phyloP scores from a whole-genome alignment of 2,113 vertebrate species.

The Epinephelus moara region DNA sequence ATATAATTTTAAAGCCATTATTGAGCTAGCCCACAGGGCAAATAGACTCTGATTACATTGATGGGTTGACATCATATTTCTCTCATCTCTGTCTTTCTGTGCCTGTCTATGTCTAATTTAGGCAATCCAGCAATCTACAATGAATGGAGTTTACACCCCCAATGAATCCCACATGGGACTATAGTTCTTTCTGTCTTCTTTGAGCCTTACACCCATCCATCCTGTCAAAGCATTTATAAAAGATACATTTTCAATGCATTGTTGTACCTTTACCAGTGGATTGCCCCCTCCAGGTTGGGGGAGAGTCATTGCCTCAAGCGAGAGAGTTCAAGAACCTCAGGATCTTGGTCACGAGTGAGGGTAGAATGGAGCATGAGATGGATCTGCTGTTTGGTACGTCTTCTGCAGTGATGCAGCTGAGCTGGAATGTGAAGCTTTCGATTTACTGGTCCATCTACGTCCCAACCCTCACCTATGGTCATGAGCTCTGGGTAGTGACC shows the following conservation, averaged over 20 bases:
- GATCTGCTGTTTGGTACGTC: too few relatives aligned
- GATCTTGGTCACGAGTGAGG: too few relatives aligned
- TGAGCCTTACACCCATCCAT: background rate
- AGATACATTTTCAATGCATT: background rate
- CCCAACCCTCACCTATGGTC: too few relatives aligned
- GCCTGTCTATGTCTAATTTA: background rate
- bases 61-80: background rate
- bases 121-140: background rate
- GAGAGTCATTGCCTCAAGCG: too few relatives aligned
- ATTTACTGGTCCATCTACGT: too few relatives aligned
- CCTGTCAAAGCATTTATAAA: background rate
- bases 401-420: too few relatives aligned
- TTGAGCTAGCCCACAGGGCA: constrained; percentile 17
- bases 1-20: constrained; percentile 12
- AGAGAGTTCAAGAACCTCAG: too few relatives aligned
- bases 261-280: too few relatives aligned
- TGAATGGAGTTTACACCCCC: background rate
- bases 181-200: background rate
- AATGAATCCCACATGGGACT: background rate
- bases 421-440: too few relatives aligned
- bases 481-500: too few relatives aligned
- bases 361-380: too few relatives aligned
- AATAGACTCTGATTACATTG: constrained; percentile 12
- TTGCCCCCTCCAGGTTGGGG: too few relatives aligned
- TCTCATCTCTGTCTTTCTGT: background rate